Base-by-base conservation (phyloP, 2,797 vertebrate species). In the Poeciliopsis presidionis region DNA sequence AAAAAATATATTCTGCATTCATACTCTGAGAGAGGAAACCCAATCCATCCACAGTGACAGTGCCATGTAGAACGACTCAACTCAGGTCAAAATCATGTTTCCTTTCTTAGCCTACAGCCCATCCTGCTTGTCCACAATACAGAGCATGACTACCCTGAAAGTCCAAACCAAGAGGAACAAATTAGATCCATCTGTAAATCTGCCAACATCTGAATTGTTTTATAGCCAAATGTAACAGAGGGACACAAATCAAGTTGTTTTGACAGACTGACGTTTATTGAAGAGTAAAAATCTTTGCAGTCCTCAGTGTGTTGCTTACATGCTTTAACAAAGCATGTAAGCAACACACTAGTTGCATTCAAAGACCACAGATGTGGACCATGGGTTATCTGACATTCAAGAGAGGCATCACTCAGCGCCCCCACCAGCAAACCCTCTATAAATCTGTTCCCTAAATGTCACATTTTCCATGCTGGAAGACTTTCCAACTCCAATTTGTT, bases 401-500 rank as follows among this genome's bases (percentile, higher is more conserved):
- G 49, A 73, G 67, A 78, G 46, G 2, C 72, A 79, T 81, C 80
- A 16, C 65, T 77, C 77, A 72, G 59, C 72, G 39, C 74, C 61
- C 45, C 79, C 33, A 65, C 72, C 79, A 88, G 72, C 87, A 81
- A 65, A 72, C 71, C 45, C 67, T 72, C 67, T 7, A 55, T 81
- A 76, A 76, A 88, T 86, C 81, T 74, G 63, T 57, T 53, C 72
- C 63, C 76, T 80, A 81, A 93, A 92, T 88, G 92, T 91, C 90
- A 89, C 46, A 59, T 72, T 77, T 88, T 78, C 85, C 88, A 80
- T 74, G 81, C 85, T 78, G 73, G 76, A 75, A 81, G 81, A 82
- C 67, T 72, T 84, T 81, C 78, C 30, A 36, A 81, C 72, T 80
- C 63, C 0, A 77, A 88, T 86, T 89, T 72, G 79, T 91, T 79